Base-by-base conservation (phyloP, 1,140 invertebrate species). In the Latrodectus geometricus region DNA sequence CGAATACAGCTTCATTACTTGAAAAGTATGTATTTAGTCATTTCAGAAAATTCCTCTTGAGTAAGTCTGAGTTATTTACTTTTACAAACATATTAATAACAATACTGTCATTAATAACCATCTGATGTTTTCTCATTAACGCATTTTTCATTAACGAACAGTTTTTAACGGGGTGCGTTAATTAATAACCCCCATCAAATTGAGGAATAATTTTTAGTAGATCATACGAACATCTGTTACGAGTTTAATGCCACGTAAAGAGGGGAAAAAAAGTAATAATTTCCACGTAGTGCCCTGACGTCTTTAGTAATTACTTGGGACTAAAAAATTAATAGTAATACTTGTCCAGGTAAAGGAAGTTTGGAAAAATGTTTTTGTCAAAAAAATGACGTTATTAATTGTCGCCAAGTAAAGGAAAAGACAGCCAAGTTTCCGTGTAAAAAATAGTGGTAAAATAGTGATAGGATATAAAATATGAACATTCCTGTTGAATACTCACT, bases 71-170 rank as follows among this genome's bases (percentile, higher is more conserved):
- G 54, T 61, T 8, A 61, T 61, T 61, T 61, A 61, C 8, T 17
- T 4, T 4, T 17, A 61, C 2, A 2, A 61, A 14, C 54, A 61
- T 61, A 35, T 35, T 61, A 61, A 61, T 61, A 14, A 61, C 54
- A 61, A 61, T 61, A 17, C 54, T 61, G 54, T 61, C 54, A 61
- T 61, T 61, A 61, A 61, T 61, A 61, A 61, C 17, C 11, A 61
- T 61, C 54, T 61, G 54, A 61, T 61, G 54, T 61, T 61, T 61
- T 61, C 54, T 61, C 54, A 61, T 61, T 61, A 61, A 61, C 54
- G 54, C 8, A 61, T 61, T 61, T 61, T 61, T 61, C 54, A 61
- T 61, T 61, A 61, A 61, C 54, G 54, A 14, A 61, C 11, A 11
- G 17, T 61, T 61, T 61, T 61, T 61, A 61, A 61, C 54, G 35